phyloP scores from a whole-genome alignment of 2,888 invertebrate genomes.

The Campaea margaritaria region DNA sequence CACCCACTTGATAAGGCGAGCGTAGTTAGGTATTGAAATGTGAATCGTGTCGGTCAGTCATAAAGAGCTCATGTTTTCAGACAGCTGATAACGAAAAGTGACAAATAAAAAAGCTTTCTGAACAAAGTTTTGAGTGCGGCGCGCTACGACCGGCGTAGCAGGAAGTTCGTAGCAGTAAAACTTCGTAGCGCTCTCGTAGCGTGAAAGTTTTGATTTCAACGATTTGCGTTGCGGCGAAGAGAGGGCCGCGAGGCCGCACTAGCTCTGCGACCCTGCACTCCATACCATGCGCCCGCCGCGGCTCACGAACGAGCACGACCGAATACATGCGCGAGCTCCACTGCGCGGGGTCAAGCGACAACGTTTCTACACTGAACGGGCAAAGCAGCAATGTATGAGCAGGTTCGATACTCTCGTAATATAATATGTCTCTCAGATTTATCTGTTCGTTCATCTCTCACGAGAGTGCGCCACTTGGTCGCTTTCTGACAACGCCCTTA shows the following conservation, averaged over 20 bases:
- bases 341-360: conserved; percentile 16
- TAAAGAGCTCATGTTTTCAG: conserved; percentile 70
- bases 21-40: conserved; percentile 45
- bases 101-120: conserved; percentile 83
- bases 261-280: conserved; percentile 73
- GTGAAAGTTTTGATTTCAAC: conserved; percentile 86
- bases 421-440: conserved; percentile 62
- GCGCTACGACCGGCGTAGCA: conserved; percentile 81
- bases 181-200: conserved; percentile 85
- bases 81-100: conserved; percentile 79
- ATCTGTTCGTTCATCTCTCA: conserved; percentile 81
- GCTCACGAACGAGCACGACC: conserved; percentile 4
- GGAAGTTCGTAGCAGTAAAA: conserved; percentile 85
- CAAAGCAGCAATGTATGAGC: conserved; percentile 57
- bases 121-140: conserved; percentile 83
- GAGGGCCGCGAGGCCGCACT: conserved; percentile 79
- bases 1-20: conserved; percentile 48
- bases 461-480: conserved; percentile 83
- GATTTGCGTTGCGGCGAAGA: conserved; percentile 83
- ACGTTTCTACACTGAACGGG: neutral
- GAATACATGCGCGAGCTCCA: conserved; percentile 17
- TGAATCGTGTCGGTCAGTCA: conserved; percentile 54
- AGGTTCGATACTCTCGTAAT: conserved; percentile 26
- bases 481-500: conserved; percentile 76
- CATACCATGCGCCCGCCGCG: conserved; percentile 44